Base-by-base conservation (phyloP, 2,888 invertebrate genomes). In the Polyploca ridens region DNA sequence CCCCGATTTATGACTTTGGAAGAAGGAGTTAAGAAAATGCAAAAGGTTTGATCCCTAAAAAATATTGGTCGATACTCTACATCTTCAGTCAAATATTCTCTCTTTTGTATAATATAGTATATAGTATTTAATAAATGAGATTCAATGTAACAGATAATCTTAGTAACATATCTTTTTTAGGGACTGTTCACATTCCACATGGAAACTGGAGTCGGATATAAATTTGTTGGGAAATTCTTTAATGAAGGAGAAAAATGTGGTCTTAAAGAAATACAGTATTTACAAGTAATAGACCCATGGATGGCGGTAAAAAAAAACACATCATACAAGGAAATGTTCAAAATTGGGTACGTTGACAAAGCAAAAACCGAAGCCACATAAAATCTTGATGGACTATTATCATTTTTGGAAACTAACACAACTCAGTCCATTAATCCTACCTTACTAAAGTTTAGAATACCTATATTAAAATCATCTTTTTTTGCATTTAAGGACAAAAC, bases 211-310 rank as follows among this genome's bases (percentile, higher is more conserved):
- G 94, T 95, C 0, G 95, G 95, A 0, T 96, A 96, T 81, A 95
- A 96, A 80, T 88, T 96, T 38, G 95, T 96, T 0, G 95, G 95
- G 19, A 95, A 96, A 81, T 95, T 95, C 64, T 97, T 96, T 78
- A 89, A 93, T 19, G 97, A 97, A 82, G 95, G 95, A 14, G 96
- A 97, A 83, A 97, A 97, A 81, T 97, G 97, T 79, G 95, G 96
- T 0, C 85, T 97, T 33, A 95, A 95, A 65, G 96, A 96, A 79
- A 96, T 97, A 74, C 94, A 94, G 71, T 95, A 94, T 71, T 80
- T 96, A 41, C 95, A 96, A 87, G 95, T 96, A 0, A 94, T 95
- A 0, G 95, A 96, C 79, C 96, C 96, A 0, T 96, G 95, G 95
- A 76, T 96, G 62, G 95, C 96, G 0, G 94, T 96, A 1, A 94